Percentiles rank a stretch among this genome's conserved stretches.
Conservation (phyloP, 2,888 invertebrate species). For the Kuschelorhynchus macadamiae region DNA sequence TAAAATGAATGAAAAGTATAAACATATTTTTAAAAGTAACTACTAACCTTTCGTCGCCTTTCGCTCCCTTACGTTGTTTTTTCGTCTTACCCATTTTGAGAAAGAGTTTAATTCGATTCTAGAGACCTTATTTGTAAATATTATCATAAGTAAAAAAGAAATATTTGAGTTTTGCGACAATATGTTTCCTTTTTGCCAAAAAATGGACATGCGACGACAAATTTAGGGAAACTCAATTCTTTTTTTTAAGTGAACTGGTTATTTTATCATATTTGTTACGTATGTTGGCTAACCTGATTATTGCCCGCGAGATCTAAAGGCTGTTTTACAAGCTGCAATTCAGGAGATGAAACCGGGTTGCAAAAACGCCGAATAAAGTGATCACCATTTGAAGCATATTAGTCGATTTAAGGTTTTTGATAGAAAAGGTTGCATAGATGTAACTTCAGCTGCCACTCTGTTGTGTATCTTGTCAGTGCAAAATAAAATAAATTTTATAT, state of each 20-base stretch:
- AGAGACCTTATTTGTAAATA: conserved; percentile 56
- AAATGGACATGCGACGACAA: conserved; percentile 33
- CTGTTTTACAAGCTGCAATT: too few relatives aligned
- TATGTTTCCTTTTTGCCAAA: conserved; percentile 40
- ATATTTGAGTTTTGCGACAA: conserved; percentile 38
- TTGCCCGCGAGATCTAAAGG: too few relatives aligned
- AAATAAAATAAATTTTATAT: too few relatives aligned
- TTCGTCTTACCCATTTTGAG: conserved; percentile 82
- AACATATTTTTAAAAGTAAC: conserved; percentile 59
- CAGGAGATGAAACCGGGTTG: too few relatives aligned
- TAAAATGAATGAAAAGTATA: conserved; percentile 19
- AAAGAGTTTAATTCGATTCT: conserved; percentile 53
- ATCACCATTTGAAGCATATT: too few relatives aligned
- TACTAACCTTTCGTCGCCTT: conserved; percentile 84
- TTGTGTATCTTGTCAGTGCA: too few relatives aligned
- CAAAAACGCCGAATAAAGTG: too few relatives aligned
- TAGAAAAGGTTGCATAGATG: too few relatives aligned
- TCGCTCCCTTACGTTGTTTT: conserved; percentile 84
- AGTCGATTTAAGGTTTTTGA: too few relatives aligned
- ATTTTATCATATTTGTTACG: too few relatives aligned
- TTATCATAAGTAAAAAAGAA: conserved; percentile 61
- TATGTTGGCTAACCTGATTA: too few relatives aligned
- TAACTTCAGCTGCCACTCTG: too few relatives aligned
- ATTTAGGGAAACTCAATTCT: neutral
- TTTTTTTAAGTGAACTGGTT: neutral